phyloP scores from a whole-genome alignment of 2,797 vertebrate genomes.

The Poecilia picta region DNA sequence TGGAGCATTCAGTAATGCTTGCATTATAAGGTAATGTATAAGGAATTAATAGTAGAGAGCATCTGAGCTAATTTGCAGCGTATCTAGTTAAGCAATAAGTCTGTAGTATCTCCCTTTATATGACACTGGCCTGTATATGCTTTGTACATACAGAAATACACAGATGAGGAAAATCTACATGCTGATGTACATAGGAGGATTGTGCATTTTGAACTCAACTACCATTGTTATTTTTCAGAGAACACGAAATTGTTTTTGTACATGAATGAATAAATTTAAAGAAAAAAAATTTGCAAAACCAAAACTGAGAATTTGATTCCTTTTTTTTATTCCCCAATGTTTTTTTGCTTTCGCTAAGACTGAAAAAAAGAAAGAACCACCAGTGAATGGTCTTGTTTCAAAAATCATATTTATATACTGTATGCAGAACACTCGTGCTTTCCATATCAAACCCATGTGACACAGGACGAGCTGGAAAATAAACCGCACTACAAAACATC shows the following conservation, averaged over 20 bases:
- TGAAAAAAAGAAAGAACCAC: conserved; percentile 32
- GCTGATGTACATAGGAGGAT: conserved; percentile 75
- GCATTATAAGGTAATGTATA: conserved; percentile 70
- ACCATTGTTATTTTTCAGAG: conserved; percentile 85
- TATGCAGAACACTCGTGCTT: conserved; percentile 66
- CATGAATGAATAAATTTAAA: conserved; percentile 75
- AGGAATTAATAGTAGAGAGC: conserved; percentile 69
- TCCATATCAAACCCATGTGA: conserved; percentile 74
- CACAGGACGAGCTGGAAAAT: conserved; percentile 63
- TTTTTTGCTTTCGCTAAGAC: neutral
- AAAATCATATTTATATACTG: conserved; percentile 63
- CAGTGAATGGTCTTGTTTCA: conserved; percentile 18
- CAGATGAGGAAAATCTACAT: conserved; percentile 64
- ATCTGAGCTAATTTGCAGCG: conserved; percentile 73
- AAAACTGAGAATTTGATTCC: conserved; percentile 10
- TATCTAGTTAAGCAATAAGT: conserved; percentile 87
- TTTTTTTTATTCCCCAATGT: neutral
- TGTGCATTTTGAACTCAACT: conserved; percentile 81
- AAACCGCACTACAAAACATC: conserved; percentile 74
- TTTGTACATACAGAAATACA: conserved; percentile 78
- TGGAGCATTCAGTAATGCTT: conserved; percentile 74
- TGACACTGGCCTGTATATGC: conserved; percentile 79
- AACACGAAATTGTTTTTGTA: conserved; percentile 81
- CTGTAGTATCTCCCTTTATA: conserved; percentile 83
- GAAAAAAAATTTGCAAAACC: conserved; percentile 51